These are phyloP conservation scores for Polia nebulosa DNA, from an alignment of 2,888 invertebrate genomes.

Conservation along the genomic window DNA sequence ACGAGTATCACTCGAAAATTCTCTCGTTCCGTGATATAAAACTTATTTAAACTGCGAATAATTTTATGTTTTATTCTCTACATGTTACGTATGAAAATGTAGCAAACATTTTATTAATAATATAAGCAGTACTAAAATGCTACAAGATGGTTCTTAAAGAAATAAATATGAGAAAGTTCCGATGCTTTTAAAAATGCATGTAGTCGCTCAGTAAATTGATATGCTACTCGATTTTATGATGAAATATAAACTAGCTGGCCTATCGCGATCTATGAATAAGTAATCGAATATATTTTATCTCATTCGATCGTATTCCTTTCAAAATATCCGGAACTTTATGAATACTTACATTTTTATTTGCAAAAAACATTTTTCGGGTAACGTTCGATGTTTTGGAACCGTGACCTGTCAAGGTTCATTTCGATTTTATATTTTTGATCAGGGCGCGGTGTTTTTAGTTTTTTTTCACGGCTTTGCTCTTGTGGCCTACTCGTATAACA, in stretches of 20 bases:
- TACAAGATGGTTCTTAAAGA: not conserved
- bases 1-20: not conserved
- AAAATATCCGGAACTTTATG: conserved; percentile 48
- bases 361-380: conserved; percentile 18
- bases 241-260: conserved; percentile 56
- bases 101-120: not conserved
- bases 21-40: not conserved
- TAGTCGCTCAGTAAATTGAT: conserved; percentile 49
- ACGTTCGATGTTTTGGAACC: conserved; percentile 27
- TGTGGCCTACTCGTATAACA: not conserved
- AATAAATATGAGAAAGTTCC: conserved; percentile 18
- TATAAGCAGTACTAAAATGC: not conserved
- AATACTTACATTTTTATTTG: conserved; percentile 51
- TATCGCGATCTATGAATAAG: conserved; percentile 60
- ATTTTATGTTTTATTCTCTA: conserved; percentile 8
- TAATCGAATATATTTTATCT: conserved; percentile 59
- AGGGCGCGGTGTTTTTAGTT: not conserved
- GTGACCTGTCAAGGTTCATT: conserved; percentile 3
- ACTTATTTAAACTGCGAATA: not conserved
- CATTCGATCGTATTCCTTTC: conserved; percentile 46
- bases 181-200: conserved; percentile 41
- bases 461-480: not conserved
- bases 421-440: conserved; percentile 9
- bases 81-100: not conserved
- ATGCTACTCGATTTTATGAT: conserved; percentile 56